Evolutionary conservation across 2,797 vertebrate species (phyloP).

Genomic region (Alosa sapidissima): DNA sequence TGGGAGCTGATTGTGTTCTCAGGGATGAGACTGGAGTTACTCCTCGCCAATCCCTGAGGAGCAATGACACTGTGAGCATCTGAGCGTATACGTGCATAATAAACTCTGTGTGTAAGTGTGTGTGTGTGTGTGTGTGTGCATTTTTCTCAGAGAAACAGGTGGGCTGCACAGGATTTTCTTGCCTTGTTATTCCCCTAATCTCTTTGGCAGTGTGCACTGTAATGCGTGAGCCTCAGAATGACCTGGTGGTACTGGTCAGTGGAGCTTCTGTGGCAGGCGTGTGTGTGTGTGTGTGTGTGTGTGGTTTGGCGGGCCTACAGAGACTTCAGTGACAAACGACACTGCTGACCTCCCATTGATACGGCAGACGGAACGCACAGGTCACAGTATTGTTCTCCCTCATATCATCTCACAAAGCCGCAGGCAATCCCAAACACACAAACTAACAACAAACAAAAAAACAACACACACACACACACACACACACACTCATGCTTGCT

Average conservation of each 20-base stretch:
- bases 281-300: neutral
- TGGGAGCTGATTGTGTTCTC: slow-evolving; percentile 38
- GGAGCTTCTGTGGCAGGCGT: neutral
- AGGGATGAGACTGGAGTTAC: too few species aligned
- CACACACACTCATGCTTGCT: neutral
- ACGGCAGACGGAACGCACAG: neutral
- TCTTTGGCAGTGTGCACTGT: neutral
- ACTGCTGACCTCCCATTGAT: neutral
- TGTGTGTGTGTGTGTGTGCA: slow-evolving; percentile 25
- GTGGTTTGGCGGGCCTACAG: slow-evolving; percentile 22
- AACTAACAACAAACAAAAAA: slow-evolving; percentile 27
- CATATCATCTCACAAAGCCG: slow-evolving; percentile 1
- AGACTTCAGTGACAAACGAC: slow-evolving; percentile 34
- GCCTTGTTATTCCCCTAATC: slow-evolving; percentile 17
- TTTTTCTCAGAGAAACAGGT: slow-evolving; percentile 20
- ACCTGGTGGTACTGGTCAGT: neutral
- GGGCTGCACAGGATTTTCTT: slow-evolving; percentile 36
- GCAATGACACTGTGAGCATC: too few species aligned
- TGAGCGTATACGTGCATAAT: too few species aligned
- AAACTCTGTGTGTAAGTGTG: slow-evolving; percentile 13
- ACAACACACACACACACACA: neutral
- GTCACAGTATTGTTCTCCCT: neutral
- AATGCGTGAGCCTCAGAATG: neutral
- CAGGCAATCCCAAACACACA: slow-evolving; percentile 2
- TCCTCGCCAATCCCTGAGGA: too few species aligned